Evolutionary conservation across 2,888 invertebrate genomes (phyloP).

Genomic region (Nasonia oneida): DNA sequence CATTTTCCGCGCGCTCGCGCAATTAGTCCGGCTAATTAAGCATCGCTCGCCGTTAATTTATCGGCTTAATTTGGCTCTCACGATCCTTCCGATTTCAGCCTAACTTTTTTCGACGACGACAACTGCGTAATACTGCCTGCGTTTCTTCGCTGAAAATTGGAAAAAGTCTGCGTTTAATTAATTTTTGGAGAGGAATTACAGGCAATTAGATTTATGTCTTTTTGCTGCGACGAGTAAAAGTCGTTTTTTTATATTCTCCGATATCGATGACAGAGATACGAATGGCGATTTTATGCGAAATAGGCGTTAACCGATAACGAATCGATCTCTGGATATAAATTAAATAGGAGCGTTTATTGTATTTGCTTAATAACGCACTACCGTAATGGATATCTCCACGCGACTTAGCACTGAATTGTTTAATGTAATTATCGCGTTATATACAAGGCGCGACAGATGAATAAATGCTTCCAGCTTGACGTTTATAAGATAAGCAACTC

Average conservation of each 20-base stretch:
- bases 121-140: background rate
- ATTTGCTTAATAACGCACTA: too few relatives aligned
- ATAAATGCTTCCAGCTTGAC: constrained; percentile 16
- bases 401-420: background rate
- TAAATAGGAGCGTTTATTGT: too few relatives aligned
- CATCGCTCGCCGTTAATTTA: constrained; percentile 72
- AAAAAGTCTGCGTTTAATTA: background rate
- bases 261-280: background rate
- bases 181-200: background rate
- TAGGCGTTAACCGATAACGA: constrained; percentile 12
- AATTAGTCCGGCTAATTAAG: constrained; percentile 76
- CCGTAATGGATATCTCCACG: background rate
- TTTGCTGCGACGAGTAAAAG: too few relatives aligned
- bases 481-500: constrained; percentile 10
- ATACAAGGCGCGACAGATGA: background rate
- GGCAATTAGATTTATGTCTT: background rate
- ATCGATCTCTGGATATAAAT: too few relatives aligned
- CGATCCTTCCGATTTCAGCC: constrained; percentile 58
- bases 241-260: background rate
- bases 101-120: background rate
- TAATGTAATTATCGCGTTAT: constrained; percentile 33
- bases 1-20: constrained; percentile 72
- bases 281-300: too few relatives aligned
- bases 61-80: constrained; percentile 73
- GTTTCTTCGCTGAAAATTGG: constrained; percentile 9